Evolutionary conservation across 2,888 invertebrate species (phyloP).

Genomic region (Serripes groenlandicus): DNA sequence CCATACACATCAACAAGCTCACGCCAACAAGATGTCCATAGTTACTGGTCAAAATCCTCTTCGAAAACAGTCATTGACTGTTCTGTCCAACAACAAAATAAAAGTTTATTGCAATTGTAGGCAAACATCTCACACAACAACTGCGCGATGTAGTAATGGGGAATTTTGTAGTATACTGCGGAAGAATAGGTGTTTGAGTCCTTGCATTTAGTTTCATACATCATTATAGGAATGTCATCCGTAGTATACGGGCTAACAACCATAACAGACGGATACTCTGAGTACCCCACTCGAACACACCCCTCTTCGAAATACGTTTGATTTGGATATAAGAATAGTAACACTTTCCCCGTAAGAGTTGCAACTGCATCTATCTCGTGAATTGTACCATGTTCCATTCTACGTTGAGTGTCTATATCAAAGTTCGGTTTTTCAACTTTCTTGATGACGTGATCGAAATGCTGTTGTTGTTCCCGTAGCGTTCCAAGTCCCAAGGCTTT

Average conservation of each 20-base stretch:
- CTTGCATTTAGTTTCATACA: neutral
- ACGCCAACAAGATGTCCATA: too few relatives aligned
- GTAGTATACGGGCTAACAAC: neutral
- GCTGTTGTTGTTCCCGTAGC: constrained; percentile 27
- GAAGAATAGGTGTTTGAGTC: neutral
- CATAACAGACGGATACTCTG: neutral
- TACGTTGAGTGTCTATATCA: neutral
- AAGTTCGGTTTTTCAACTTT: neutral
- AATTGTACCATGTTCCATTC: constrained; percentile 27
- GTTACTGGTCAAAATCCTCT: too few relatives aligned
- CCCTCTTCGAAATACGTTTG: neutral
- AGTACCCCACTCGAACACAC: neutral
- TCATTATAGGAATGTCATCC: neutral
- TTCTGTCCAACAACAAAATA: too few relatives aligned
- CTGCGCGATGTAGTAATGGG: too few relatives aligned
- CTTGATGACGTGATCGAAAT: constrained; percentile 28
- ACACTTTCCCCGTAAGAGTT: neutral
- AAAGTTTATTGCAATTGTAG: too few relatives aligned
- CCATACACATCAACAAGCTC: too few relatives aligned
- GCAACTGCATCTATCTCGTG: constrained; percentile 26
- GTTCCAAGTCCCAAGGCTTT: constrained; percentile 27
- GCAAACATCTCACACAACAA: too few relatives aligned
- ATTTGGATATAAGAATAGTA: neutral
- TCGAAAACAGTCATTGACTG: too few relatives aligned
- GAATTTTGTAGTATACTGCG: neutral